Evolutionary conservation across 2,888 invertebrate species (phyloP).

Genomic region (Drosophila robusta): DNA sequence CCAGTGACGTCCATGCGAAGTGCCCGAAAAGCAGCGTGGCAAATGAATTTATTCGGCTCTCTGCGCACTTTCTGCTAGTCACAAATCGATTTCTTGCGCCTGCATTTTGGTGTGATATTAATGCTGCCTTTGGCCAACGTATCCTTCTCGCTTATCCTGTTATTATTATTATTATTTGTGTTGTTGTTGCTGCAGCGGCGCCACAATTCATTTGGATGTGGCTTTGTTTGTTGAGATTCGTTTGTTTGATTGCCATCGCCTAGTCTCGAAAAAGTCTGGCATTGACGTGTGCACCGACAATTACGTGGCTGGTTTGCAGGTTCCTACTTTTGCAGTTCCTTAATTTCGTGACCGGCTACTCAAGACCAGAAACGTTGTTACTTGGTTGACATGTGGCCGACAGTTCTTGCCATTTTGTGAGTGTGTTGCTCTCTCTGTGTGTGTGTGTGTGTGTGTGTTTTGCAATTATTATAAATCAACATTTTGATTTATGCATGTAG

Average conservation of each 20-base stretch:
- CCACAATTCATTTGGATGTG: slow-evolving; percentile 36
- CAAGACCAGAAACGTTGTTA: slow-evolving; percentile 30
- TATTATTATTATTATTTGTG: slow-evolving; percentile 28
- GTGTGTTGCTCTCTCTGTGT: slow-evolving; percentile 21
- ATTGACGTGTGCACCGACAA: slow-evolving; percentile 65
- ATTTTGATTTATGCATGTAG: slow-evolving; percentile 75
- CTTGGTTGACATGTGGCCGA: slow-evolving; percentile 66
- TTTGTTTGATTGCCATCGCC: slow-evolving; percentile 36
- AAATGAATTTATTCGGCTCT: no score
- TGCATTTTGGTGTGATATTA: slow-evolving; percentile 61
- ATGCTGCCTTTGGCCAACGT: background rate
- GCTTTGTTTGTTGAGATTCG: slow-evolving; percentile 18
- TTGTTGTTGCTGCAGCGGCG: slow-evolving; percentile 9
- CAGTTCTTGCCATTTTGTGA: slow-evolving; percentile 43
- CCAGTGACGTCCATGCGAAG: no score
- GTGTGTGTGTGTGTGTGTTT: slow-evolving; percentile 51
- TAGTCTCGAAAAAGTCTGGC: slow-evolving; percentile 44
- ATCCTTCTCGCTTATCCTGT: slow-evolving; percentile 26
- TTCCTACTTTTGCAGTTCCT: slow-evolving; percentile 7
- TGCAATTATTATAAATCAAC: slow-evolving; percentile 76
- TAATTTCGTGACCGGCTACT: slow-evolving; percentile 2
- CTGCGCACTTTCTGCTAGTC: slow-evolving; percentile 10
- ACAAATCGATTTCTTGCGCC: slow-evolving; percentile 70
- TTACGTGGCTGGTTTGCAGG: slow-evolving; percentile 28
- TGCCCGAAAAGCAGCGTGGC: no score